A percentile compares a stretch with the other conserved stretches of the same genome.
Conservation (phyloP, 2,888 invertebrate species). For the Tricholauxania praeusta region DNA sequence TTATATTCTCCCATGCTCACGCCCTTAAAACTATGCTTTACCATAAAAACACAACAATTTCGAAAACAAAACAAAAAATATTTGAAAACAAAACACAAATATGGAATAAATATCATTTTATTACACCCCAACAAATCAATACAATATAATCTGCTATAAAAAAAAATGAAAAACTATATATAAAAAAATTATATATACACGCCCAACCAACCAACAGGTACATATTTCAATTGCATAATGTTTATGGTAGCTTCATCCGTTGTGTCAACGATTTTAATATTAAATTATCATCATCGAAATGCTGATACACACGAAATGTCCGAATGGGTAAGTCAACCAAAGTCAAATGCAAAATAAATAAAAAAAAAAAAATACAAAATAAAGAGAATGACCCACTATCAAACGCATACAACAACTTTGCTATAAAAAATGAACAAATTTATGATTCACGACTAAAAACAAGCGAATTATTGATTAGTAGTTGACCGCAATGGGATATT, state of each 20-base stretch:
- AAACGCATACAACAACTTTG: slow-evolving; percentile 20
- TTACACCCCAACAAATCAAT: slow-evolving; percentile 8
- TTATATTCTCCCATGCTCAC: slow-evolving; percentile 30
- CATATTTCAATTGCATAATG: slow-evolving; percentile 99
- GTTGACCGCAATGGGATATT: too few relatives aligned
- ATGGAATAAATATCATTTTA: slow-evolving; percentile 8
- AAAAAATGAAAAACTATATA: slow-evolving; percentile 19
- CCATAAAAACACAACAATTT: slow-evolving; percentile 3
- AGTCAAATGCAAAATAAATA: slow-evolving; percentile 22
- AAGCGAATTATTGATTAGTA: too few relatives aligned
- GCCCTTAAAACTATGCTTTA: slow-evolving; percentile 23
- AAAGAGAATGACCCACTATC: slow-evolving; percentile 7
- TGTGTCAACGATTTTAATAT: slow-evolving; percentile 96
- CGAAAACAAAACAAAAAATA: not conserved
- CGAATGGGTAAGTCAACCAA: slow-evolving; percentile 83
- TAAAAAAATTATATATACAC: slow-evolving; percentile 60
- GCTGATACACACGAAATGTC: slow-evolving; percentile 98
- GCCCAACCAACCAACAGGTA: slow-evolving; percentile 75
- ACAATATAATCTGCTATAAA: slow-evolving; percentile 7
- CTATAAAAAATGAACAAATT: slow-evolving; percentile 19
- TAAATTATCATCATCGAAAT: slow-evolving; percentile 98
- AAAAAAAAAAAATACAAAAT: not conserved
- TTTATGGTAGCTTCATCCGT: slow-evolving; percentile 99
- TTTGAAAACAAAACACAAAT: slow-evolving; percentile 10
- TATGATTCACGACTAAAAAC: too few relatives aligned